phyloP scores from a whole-genome alignment of 2,888 invertebrate species.

The Lasioglossum figueresi region DNA sequence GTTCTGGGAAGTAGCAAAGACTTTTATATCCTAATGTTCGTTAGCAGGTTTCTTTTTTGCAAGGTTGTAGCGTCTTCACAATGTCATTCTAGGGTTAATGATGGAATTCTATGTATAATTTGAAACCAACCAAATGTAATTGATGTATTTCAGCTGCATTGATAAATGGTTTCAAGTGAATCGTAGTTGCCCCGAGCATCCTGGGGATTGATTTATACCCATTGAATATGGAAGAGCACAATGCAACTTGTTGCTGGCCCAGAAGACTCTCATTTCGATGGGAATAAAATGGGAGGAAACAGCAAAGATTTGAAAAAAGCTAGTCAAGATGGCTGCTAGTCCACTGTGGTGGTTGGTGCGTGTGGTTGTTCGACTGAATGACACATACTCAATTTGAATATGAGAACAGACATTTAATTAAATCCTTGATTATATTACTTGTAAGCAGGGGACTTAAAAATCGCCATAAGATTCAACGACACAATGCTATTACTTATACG shows the following conservation, averaged over 20 bases:
- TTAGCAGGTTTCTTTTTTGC: background rate
- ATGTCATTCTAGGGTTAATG: slow-evolving; percentile 6
- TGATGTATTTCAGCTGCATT: slow-evolving; percentile 93
- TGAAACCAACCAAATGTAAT: background rate
- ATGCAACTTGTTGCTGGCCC: slow-evolving; percentile 76
- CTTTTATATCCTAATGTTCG: background rate
- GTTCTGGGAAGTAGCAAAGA: background rate
- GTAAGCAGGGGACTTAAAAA: slow-evolving; percentile 76
- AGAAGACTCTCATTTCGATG: slow-evolving; percentile 72
- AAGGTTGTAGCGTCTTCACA: background rate
- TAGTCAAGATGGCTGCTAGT: slow-evolving; percentile 84
- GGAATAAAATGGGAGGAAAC: slow-evolving; percentile 62
- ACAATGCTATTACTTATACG: slow-evolving; percentile 82
- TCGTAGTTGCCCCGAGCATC: slow-evolving; percentile 99
- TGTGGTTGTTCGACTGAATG: slow-evolving; percentile 75
- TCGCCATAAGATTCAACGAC: slow-evolving; percentile 82
- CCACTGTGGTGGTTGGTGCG: slow-evolving; percentile 80
- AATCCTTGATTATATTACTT: slow-evolving; percentile 74
- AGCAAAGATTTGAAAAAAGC: slow-evolving; percentile 74
- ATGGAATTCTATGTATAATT: background rate
- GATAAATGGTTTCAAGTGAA: slow-evolving; percentile 99
- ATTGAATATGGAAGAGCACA: slow-evolving; percentile 71
- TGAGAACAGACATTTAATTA: slow-evolving; percentile 76
- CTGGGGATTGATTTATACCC: slow-evolving; percentile 90
- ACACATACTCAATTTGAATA: slow-evolving; percentile 76